Evolutionary conservation across 2,888 invertebrate species (phyloP), one percentile per base, ranked within the genome.

Genomic region (Athripsodes cinereus): DNA sequence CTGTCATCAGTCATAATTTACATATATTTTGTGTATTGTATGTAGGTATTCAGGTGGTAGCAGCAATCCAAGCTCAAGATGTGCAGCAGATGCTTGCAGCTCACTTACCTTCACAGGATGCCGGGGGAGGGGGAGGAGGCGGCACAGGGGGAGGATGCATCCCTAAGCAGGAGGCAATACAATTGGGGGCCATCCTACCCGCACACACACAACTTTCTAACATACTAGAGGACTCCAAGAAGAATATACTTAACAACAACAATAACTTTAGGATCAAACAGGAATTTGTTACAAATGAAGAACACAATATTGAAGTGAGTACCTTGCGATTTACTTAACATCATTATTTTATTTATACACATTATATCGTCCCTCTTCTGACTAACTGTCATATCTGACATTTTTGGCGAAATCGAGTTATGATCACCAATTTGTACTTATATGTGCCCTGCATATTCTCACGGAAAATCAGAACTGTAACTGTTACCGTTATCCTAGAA

Each of bases 51-150:
- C 87, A 87, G 53, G 82, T 88, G 22, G 78, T 88, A 20, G 81
- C 87, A 1, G 81, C 86, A 10, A 70, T 88, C 56, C 79, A 79
- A 67, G 87, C 88, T 0, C 87, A 86, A 66, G 87, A 88, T 65
- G 79, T 88, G 69, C 87, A 76, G 62, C 87, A 76, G 62, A 74
- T 78, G 52, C 70, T 78, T 46, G 75, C 72, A 63, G 75, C 72
- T 63, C 65, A 65, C 20, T 35, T 58, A 16, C 58, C 58, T 5
- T 22, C 49, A n/a, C 35, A 53, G n/a, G 58, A 53, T 20, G 18
- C 34, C 2, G 48, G 52, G 22, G 57, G 52, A 18, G 40, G 22
- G 10, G 49, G 55, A 26, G 49, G 34, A 11, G 10, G n/a, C 40
- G 51, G 26, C 3, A 11, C 20, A 47, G 35, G 6, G 20, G 46